phyloP scores from a whole-genome alignment of 1,140 invertebrate species.

The Aphis gossypii region DNA sequence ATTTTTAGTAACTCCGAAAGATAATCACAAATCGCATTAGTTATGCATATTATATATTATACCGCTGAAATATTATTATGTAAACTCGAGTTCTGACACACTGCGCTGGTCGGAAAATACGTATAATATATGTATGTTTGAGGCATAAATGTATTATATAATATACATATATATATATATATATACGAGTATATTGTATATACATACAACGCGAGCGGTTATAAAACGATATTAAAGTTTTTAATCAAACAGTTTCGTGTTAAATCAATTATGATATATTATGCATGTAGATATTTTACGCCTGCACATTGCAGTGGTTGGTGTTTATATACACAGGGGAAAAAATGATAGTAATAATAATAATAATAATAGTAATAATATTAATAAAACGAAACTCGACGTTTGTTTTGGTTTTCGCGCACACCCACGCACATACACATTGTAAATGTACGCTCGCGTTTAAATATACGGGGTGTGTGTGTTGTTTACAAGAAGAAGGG shows the following conservation, averaged over 20 bases:
- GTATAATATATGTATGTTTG: slow-evolving; percentile 11
- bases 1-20: background rate
- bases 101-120: background rate
- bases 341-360: background rate
- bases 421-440: background rate
- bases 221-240: slow-evolving; percentile 9
- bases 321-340: background rate
- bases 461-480: slow-evolving; percentile 20
- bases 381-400: slow-evolving; percentile 38
- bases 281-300: background rate
- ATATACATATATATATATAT: background rate
- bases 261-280: slow-evolving; percentile 36
- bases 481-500: slow-evolving; percentile 46
- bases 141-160: background rate
- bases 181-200: background rate
- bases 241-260: slow-evolving; percentile 16
- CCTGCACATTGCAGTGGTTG: background rate
- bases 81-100: slow-evolving; percentile 1
- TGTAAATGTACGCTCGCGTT: background rate
- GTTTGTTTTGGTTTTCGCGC: slow-evolving; percentile 48
- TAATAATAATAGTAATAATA: slow-evolving; percentile 8
- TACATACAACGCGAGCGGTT: background rate
- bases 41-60: background rate
- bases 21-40: background rate
- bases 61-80: background rate